phyloP scores from a whole-genome alignment of 1,140 invertebrate genomes.

The Sinella curviseta region DNA sequence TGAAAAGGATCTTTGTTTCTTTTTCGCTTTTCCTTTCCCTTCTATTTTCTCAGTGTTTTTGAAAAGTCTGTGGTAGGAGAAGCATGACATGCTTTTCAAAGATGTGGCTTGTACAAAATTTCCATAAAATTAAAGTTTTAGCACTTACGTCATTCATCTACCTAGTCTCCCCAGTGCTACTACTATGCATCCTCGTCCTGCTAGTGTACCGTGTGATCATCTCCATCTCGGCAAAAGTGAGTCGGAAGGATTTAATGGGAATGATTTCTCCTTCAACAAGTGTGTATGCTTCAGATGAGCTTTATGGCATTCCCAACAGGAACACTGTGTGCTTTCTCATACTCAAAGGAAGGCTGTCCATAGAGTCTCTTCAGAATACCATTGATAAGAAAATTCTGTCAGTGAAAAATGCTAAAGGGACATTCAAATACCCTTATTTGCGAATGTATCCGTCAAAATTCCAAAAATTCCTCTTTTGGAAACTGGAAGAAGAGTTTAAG shows the following conservation, averaged over 20 bases:
- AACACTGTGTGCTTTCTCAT: constrained; percentile 30
- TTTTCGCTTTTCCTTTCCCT: background rate
- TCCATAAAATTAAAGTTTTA: constrained; percentile 36
- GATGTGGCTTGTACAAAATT: constrained; percentile 16
- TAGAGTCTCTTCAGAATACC: constrained; percentile 24
- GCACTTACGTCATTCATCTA: constrained; percentile 27
- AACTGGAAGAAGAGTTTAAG: constrained; percentile 32
- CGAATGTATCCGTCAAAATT: constrained; percentile 28
- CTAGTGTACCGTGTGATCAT: constrained; percentile 13
- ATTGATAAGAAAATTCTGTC: constrained; percentile 27
- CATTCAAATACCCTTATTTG: constrained; percentile 31
- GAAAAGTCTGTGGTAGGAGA: background rate
- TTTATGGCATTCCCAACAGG: constrained; percentile 36
- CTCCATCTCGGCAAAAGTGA: constrained; percentile 14
- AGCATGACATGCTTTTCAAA: constrained; percentile 16
- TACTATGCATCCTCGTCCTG: constrained; percentile 18
- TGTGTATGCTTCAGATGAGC: constrained; percentile 31
- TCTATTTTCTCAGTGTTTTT: background rate
- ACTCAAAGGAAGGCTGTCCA: constrained; percentile 30
- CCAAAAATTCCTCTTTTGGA: constrained; percentile 39
- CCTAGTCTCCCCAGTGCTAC: constrained; percentile 18
- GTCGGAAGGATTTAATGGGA: constrained; percentile 29
- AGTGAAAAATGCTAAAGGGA: constrained; percentile 5
- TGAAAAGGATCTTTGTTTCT: background rate
- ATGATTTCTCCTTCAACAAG: constrained; percentile 6